phyloP scores from a whole-genome alignment of 64 coral and sea anemone genomes.

The Acropora yongei region DNA sequence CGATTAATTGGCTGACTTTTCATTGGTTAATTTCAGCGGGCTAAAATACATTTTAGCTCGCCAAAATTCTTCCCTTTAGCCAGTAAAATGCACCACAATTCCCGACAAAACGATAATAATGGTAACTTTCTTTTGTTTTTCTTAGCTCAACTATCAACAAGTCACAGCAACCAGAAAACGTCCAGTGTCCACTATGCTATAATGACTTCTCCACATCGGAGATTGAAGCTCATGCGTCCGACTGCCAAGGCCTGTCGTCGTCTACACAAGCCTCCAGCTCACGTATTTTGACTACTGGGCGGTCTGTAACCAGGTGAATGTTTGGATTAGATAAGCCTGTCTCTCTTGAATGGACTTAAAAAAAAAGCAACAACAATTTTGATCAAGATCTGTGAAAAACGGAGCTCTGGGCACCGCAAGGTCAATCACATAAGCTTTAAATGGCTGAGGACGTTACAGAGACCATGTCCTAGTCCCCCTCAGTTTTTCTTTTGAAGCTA shows the following conservation, averaged over 20 bases:
- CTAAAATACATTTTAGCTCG: no score
- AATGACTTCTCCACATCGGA: background rate
- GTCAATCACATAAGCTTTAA: no score
- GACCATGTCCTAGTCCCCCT: no score
- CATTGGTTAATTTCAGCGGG: no score
- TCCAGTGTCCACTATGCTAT: conserved; percentile 28
- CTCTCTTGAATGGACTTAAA: background rate
- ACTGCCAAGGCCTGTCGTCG: conserved; percentile 28
- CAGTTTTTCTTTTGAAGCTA: no score
- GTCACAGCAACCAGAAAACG: background rate
- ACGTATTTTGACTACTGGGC: background rate
- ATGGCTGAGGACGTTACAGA: no score
- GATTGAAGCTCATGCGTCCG: conserved; percentile 21
- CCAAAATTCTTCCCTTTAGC: no score
- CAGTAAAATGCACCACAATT: no score
- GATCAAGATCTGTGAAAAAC: no score
- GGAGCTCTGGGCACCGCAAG: no score
- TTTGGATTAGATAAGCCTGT: background rate
- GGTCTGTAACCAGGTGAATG: conserved; percentile 22
- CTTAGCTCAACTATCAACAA: background rate
- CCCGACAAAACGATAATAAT: no score
- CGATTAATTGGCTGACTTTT: no score
- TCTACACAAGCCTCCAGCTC: background rate
- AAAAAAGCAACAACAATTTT: background rate
- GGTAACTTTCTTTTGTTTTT: background rate